phyloP scores from a whole-genome alignment of 1,140 invertebrate species.

The Hypsibius dujardini region DNA sequence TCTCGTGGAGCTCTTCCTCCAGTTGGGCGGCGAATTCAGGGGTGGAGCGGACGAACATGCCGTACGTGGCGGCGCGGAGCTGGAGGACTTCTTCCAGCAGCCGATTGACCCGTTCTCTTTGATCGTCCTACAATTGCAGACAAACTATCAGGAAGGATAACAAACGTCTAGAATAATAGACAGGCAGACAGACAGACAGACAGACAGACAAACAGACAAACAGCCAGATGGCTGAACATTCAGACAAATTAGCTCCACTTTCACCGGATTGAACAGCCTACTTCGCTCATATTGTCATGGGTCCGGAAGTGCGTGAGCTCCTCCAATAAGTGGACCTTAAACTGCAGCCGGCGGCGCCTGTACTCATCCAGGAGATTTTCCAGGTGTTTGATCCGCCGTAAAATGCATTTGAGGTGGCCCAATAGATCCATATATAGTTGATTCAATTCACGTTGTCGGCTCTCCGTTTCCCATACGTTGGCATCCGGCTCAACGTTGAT shows the following conservation, averaged over 20 bases:
- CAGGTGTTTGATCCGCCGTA: background rate
- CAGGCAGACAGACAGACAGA: no score
- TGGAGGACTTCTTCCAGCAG: background rate
- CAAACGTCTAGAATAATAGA: background rate
- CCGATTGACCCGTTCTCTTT: slow-evolving; percentile 9
- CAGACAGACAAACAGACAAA: background rate
- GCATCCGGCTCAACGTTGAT: background rate
- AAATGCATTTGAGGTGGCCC: background rate
- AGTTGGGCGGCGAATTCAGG: slow-evolving; percentile 5
- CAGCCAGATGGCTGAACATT: background rate
- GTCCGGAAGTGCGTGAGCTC: slow-evolving; percentile 10
- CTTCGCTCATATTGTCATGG: slow-evolving; percentile 5
- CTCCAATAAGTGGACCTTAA: slow-evolving; percentile 3
- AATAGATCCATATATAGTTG: slow-evolving; percentile 1
- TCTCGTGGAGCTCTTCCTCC: slow-evolving; percentile 9
- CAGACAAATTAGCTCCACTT: background rate
- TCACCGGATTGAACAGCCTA: background rate
- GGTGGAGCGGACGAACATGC: background rate
- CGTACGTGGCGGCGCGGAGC: background rate
- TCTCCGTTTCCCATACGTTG: background rate
- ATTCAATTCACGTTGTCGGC: background rate
- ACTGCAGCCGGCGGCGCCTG: background rate
- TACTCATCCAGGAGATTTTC: background rate
- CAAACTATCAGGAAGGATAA: background rate
- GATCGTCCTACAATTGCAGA: slow-evolving; percentile 15